phyloP scores from a whole-genome alignment of 2,888 invertebrate species.

The Eupelmus urozonus region DNA sequence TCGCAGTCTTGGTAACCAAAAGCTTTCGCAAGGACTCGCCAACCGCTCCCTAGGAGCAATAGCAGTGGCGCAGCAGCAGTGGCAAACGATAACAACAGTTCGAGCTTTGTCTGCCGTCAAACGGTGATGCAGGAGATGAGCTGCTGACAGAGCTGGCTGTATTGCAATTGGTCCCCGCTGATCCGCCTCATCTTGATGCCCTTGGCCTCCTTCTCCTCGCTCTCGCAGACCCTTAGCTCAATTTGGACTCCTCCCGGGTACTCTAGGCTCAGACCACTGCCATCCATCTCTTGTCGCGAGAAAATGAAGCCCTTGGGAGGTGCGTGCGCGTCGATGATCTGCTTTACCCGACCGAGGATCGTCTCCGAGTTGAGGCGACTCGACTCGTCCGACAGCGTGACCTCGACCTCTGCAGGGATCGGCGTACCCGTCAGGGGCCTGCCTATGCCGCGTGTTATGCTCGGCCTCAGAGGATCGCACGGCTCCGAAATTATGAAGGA shows the following conservation, averaged over 20 bases:
- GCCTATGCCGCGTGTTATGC: conserved; percentile 89
- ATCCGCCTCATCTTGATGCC: conserved; percentile 91
- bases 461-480: conserved; percentile 85
- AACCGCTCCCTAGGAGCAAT: conserved; percentile 2
- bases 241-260: conserved; percentile 92
- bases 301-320: conserved; percentile 84
- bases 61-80: background rate
- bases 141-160: conserved; percentile 92
- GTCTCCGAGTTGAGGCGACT: conserved; percentile 88
- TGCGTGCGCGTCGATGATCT: conserved; percentile 87
- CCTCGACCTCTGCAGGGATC: conserved; percentile 80
- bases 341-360: conserved; percentile 88
- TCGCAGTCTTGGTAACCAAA: background rate
- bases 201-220: conserved; percentile 85
- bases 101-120: conserved; percentile 76
- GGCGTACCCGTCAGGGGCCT: conserved; percentile 74
- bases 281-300: conserved; percentile 77
- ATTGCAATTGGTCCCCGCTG: conserved; percentile 92
- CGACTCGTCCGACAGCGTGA: conserved; percentile 88
- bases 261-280: conserved; percentile 82
- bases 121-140: conserved; percentile 91
- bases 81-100: no score
- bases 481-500: conserved; percentile 86
- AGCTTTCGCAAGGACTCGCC: background rate
- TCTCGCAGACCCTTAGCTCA: conserved; percentile 88